phyloP scores from a whole-genome alignment of 2,888 invertebrate species.

The Osedax fenrisi region DNA sequence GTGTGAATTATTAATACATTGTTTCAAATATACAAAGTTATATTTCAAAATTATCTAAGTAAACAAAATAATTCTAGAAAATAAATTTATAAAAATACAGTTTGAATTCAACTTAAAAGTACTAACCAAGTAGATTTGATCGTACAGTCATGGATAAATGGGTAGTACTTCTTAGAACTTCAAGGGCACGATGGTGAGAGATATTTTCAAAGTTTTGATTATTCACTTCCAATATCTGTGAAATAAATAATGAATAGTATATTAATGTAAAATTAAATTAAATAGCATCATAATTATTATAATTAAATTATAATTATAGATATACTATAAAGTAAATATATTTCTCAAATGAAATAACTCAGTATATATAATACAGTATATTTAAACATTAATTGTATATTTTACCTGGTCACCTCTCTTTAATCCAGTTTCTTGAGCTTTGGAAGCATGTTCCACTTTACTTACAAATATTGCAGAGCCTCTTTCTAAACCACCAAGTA shows the following conservation, averaged over 20 bases:
- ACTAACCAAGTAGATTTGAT: constrained; percentile 73
- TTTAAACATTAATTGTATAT: too few species aligned
- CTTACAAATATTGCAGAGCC: constrained; percentile 86
- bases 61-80: too few species aligned
- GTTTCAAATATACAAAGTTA: too few species aligned
- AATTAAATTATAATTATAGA: not conserved
- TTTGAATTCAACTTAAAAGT: too few species aligned
- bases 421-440: constrained; percentile 85
- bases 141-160: constrained; percentile 91
- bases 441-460: constrained; percentile 79
- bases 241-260: not conserved
- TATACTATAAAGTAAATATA: not conserved
- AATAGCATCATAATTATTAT: too few species aligned
- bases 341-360: not conserved
- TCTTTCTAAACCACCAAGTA: constrained; percentile 81
- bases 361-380: constrained; percentile 10
- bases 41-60: too few species aligned
- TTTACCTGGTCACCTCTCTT: constrained; percentile 88
- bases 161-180: constrained; percentile 80
- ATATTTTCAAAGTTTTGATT: constrained; percentile 90
- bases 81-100: too few species aligned
- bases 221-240: constrained; percentile 79
- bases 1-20: too few species aligned
- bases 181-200: constrained; percentile 76
- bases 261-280: too few species aligned